Percentiles rank a stretch among this genome's conserved stretches.
Evolutionary conservation across 2,797 vertebrate species (phyloP).

Genomic region (Pipistrellus kuhlii): DNA sequence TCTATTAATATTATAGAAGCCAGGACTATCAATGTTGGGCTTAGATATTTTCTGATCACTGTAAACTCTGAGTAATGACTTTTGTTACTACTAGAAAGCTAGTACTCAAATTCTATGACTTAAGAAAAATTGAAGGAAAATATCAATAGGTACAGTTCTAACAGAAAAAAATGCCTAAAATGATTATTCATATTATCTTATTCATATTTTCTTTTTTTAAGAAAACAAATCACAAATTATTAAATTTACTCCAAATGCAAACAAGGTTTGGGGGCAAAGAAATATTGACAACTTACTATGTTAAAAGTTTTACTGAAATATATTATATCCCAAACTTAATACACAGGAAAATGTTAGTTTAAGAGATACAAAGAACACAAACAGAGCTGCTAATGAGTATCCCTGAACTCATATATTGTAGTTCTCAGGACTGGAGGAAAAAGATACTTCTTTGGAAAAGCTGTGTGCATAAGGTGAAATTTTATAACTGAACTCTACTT

Average conservation of each 20-base stretch:
- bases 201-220: neutral
- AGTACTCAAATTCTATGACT: neutral
- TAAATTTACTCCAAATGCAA: slow-evolving; percentile 41
- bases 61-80: neutral
- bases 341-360: neutral
- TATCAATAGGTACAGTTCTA: slow-evolving; percentile 36
- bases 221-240: slow-evolving; percentile 28
- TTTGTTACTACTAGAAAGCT: slow-evolving; percentile 49
- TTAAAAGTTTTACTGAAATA: slow-evolving; percentile 52
- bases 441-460: slow-evolving; percentile 15
- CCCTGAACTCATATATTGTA: neutral
- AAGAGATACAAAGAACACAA: slow-evolving; percentile 24
- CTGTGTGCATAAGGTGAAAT: slow-evolving; percentile 12
- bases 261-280: neutral
- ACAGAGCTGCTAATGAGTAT: slow-evolving; percentile 11
- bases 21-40: neutral
- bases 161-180: slow-evolving; percentile 10
- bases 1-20: neutral
- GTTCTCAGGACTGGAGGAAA: slow-evolving; percentile 20
- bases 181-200: neutral
- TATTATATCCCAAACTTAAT: slow-evolving; percentile 11
- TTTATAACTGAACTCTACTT: slow-evolving; percentile 55
- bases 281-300: neutral
- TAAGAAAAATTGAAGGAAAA: slow-evolving; percentile 41
- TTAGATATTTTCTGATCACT: slow-evolving; percentile 47